Percentiles rank a stretch among this genome's conserved stretches.
These are phyloP conservation scores for Aselliscus stoliczkanus DNA, from an alignment of 2,797 vertebrate genomes.

Conservation along the genomic window DNA sequence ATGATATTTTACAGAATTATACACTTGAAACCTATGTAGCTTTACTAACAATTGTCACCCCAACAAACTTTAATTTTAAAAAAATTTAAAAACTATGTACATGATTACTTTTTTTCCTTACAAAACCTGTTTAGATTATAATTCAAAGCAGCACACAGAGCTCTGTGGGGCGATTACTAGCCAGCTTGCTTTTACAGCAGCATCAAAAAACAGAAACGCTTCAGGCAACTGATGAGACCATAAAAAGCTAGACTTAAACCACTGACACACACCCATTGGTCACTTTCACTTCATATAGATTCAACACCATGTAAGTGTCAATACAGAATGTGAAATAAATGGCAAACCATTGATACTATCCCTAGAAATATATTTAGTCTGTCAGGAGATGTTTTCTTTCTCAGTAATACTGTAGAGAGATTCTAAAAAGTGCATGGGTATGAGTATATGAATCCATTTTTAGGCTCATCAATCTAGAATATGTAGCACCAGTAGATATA, in stretches of 20 bases:
- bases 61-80: too few relatives aligned
- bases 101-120: neutral
- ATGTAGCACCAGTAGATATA: neutral
- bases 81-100: neutral
- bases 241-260: neutral
- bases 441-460: slow-evolving; percentile 34
- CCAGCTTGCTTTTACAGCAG: neutral
- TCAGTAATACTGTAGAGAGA: neutral
- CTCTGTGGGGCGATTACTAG: neutral
- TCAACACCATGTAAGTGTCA: neutral
- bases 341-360: neutral
- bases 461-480: slow-evolving; percentile 9
- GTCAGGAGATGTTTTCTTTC: neutral
- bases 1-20: too few relatives aligned
- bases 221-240: neutral
- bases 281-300: neutral
- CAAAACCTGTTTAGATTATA: neutral
- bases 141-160: neutral
- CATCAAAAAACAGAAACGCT: neutral
- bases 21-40: too few relatives aligned
- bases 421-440: neutral
- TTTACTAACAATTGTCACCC: too few relatives aligned
- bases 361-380: neutral
- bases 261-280: neutral
- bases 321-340: neutral